phyloP scores from a whole-genome alignment of 2,113 vertebrate species.

The Morphnarchus princeps region DNA sequence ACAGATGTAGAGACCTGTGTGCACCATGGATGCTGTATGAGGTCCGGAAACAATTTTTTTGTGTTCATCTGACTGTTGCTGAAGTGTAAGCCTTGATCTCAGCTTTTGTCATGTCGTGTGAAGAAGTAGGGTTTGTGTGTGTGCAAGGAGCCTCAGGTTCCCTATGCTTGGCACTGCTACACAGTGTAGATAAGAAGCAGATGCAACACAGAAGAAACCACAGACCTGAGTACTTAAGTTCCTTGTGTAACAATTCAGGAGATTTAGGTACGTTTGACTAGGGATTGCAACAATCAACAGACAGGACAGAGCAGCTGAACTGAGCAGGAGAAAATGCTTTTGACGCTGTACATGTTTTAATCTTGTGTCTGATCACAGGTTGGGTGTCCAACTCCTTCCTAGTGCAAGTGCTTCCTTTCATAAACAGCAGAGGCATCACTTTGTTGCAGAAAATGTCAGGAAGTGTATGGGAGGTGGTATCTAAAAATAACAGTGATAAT shows the following conservation, averaged over 20 bases:
- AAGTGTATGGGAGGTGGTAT: constrained; percentile 18
- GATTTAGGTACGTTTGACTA: neutral
- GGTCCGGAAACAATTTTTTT: neutral
- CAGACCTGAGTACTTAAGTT: neutral
- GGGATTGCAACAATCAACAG: neutral
- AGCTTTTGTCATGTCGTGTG: neutral
- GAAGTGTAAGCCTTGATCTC: neutral
- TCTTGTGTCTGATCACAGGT: neutral
- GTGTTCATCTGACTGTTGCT: neutral
- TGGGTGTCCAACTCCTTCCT: neutral
- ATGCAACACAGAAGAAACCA: neutral
- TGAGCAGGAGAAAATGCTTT: neutral
- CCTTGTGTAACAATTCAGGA: neutral
- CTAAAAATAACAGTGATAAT: constrained; percentile 62
- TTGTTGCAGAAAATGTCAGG: constrained; percentile 30
- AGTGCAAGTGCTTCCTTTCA: neutral
- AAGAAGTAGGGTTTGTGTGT: neutral
- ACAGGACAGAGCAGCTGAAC: neutral
- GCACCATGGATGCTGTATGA: neutral
- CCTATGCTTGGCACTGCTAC: neutral
- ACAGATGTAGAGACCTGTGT: rapidly evolving
- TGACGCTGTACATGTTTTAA: neutral
- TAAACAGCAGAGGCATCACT: neutral
- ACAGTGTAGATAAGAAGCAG: neutral
- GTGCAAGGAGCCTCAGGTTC: neutral